Evolutionary conservation across 1,140 invertebrate genomes (phyloP).

Genomic region (Branchinecta lindahli): DNA sequence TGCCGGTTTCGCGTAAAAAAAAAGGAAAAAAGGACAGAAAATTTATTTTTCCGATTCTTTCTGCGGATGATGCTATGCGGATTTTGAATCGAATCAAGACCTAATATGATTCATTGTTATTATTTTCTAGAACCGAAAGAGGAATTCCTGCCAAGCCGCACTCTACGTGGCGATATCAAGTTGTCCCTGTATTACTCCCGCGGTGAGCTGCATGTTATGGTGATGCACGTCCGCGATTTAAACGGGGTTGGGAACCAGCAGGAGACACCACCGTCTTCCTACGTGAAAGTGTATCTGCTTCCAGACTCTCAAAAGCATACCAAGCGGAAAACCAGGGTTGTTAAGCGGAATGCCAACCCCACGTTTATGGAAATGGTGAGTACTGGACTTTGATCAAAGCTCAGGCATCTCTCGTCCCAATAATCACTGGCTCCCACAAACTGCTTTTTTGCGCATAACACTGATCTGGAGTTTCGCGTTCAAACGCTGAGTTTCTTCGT

Average conservation of each 20-base stretch:
- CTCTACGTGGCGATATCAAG: slow-evolving; percentile 48
- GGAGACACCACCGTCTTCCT: slow-evolving; percentile 50
- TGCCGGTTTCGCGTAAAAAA: too few species aligned
- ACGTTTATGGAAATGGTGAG: slow-evolving; percentile 95
- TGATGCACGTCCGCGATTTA: slow-evolving; percentile 72
- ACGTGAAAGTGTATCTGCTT: slow-evolving; percentile 85
- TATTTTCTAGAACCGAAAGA: background rate
- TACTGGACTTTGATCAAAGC: slow-evolving; percentile 22
- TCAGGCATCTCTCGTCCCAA: background rate
- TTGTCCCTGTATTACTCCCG: slow-evolving; percentile 66
- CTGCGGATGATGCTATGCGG: too few species aligned
- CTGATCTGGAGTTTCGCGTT: background rate
- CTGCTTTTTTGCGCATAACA: slow-evolving; percentile 12
- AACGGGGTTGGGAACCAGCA: slow-evolving; percentile 50
- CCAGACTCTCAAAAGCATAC: slow-evolving; percentile 50
- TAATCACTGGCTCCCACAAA: background rate
- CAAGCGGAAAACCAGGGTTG: slow-evolving; percentile 80
- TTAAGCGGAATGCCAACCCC: slow-evolving; percentile 78
- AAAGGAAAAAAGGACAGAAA: too few species aligned
- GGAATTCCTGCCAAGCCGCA: slow-evolving; percentile 15
- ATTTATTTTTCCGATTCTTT: too few species aligned
- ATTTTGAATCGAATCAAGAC: too few species aligned
- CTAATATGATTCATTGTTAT: too few species aligned
- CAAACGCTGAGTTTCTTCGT: too few species aligned
- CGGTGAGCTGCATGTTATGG: slow-evolving; percentile 63